Base-by-base conservation (phyloP, 2,797 vertebrate genomes). In the Enteromius trimaculatus region DNA sequence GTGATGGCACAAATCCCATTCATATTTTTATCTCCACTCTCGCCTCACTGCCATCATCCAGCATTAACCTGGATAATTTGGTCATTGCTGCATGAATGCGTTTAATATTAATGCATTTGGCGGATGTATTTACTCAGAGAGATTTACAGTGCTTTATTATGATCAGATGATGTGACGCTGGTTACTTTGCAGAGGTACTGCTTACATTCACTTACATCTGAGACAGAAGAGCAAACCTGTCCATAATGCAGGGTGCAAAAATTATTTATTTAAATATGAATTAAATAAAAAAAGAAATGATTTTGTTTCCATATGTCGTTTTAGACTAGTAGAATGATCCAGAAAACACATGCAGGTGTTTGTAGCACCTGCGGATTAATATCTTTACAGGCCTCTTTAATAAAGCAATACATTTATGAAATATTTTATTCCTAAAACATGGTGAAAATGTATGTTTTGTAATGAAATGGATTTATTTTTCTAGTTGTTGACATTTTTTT, bases 1-100 rank as follows among this genome's bases (percentile, higher is more conserved):
- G 84, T 66, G 68, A 82, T 90, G 74, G 29, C 72, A 39, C 23
- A 78, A 86, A 88, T 37, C 58, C 75, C 26, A 53, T n/a, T 70
- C 65, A 37, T 77, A 65, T 78, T 78, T 77, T 39, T 19, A 37
- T 64, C 49, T 87, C 39, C 8, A 39, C 69, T 2, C 44, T 49
- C 69, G 3, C 69, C 62, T 42, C 34, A 26, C 81, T 34, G 62
- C 34, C 60, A 64, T 66, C 71, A 51, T 37, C 47, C 80, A 37
- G 29, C 64, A 65, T 42, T 60, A 51, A 42, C 53, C 53, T 42
- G 53, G 51, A 76, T 76, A 14, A 26, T 26, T 23, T 17, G 14
- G 13, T 10, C 6, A 0, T 3, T 37, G 8, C 51, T 58, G 53
- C 74, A 60, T 26, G 11, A 76, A n/a, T 9, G 47, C 29, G 1